A percentile compares a stretch with the other conserved stretches of the same genome.
phyloP scores from a whole-genome alignment of 2,113 vertebrate genomes.

The Ictalurus punctatus region DNA sequence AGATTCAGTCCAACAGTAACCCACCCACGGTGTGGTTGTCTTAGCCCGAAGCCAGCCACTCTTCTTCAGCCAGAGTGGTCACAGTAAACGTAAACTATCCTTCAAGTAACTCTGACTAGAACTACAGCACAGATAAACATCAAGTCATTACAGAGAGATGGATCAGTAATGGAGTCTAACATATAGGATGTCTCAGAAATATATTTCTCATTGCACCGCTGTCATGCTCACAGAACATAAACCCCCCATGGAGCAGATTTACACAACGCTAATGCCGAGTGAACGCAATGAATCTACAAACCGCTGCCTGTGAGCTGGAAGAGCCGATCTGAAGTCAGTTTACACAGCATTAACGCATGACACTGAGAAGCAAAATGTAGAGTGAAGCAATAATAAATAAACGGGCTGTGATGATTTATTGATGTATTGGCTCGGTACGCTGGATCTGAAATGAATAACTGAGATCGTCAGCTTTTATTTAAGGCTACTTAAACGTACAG shows the following conservation, averaged over 20 bases:
- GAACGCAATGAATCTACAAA: background rate
- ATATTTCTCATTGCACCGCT: background rate
- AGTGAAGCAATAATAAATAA: background rate
- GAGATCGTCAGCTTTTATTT: background rate
- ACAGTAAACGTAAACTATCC: background rate
- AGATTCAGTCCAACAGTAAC: background rate
- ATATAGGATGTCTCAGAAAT: background rate
- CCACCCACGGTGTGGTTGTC: constrained; percentile 10
- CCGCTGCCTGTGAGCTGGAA: background rate
- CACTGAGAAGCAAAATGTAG: background rate
- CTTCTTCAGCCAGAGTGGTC: background rate
- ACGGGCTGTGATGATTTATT: background rate
- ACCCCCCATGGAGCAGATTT: background rate
- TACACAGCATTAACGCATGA: background rate
- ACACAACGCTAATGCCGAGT: background rate
- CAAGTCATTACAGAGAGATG: background rate
- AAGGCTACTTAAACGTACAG: background rate
- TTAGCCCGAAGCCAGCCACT: background rate
- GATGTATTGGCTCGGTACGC: background rate
- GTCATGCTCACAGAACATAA: background rate
- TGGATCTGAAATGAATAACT: background rate
- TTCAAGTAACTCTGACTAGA: background rate
- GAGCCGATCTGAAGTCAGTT: background rate
- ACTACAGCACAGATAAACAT: background rate
- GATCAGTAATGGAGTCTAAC: background rate